Percentiles rank a stretch among this genome's conserved stretches.
Conservation (phyloP, 35 echinoderm and acorn worm genomes). For the Lytechinus pictus region DNA sequence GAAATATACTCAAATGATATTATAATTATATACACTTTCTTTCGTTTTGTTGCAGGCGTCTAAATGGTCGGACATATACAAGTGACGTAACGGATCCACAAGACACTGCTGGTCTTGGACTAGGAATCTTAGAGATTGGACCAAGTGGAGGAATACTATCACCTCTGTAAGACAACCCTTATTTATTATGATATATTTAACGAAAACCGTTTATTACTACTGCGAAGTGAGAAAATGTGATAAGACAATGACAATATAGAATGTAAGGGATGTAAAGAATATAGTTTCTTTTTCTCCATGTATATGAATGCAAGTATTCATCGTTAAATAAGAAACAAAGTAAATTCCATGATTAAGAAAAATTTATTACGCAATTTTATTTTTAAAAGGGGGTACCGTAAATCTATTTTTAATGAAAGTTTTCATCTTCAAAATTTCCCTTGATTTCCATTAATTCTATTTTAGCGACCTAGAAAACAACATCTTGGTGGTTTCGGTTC, state of each 20-base stretch:
- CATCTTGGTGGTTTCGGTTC: constrained; percentile 72
- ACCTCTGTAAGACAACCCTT: constrained; percentile 7
- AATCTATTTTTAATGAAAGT: no score
- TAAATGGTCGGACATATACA: constrained; percentile 32
- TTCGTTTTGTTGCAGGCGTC: background rate
- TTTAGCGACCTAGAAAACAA: constrained; percentile 76
- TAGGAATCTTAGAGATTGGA: constrained; percentile 28
- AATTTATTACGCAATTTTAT: no score
- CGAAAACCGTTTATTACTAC: background rate
- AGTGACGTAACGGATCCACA: constrained; percentile 39
- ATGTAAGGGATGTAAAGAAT: no score
- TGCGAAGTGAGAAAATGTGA: no score
- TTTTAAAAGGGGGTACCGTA: no score
- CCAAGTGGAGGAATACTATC: constrained; percentile 33
- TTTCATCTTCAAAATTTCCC: no score
- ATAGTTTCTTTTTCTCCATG: no score
- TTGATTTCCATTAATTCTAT: background rate
- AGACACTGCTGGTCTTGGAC: constrained; percentile 24
- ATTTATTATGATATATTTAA: background rate
- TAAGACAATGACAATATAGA: no score
- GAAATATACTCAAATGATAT: no score
- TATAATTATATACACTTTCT: background rate
- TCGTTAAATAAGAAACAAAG: no score
- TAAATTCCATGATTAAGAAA: no score
- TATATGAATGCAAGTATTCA: no score